phyloP scores from a whole-genome alignment of 2,797 vertebrate species.

The Falco columbarius region DNA sequence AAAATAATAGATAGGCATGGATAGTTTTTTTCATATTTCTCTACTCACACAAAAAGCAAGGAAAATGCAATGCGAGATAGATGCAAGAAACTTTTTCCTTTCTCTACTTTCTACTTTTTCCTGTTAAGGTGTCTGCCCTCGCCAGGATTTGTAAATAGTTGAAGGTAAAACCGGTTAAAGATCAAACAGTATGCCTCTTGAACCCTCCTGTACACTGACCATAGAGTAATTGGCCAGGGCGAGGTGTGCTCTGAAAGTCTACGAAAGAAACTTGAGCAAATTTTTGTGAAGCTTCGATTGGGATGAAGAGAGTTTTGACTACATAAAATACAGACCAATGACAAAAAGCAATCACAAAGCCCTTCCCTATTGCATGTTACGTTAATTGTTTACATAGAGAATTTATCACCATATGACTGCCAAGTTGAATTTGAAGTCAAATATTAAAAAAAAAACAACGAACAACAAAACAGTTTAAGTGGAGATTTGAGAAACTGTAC shows the following conservation, averaged over 20 bases:
- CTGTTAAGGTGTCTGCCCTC: background rate
- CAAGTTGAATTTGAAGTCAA: background rate
- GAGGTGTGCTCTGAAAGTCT: background rate
- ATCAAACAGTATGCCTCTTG: fast-evolving
- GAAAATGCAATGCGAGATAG: background rate
- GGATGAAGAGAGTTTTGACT: background rate
- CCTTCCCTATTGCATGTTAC: fast-evolving
- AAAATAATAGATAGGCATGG: background rate
- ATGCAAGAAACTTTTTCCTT: background rate
- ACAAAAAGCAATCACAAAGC: background rate
- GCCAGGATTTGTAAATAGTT: background rate
- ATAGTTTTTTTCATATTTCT: background rate
- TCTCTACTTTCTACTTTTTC: background rate
- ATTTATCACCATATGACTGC: background rate
- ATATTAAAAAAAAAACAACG: background rate
- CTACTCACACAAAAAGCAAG: background rate
- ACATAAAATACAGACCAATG: background rate
- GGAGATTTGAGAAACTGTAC: background rate
- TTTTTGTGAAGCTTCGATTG: background rate
- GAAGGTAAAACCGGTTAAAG: background rate
- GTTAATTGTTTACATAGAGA: background rate
- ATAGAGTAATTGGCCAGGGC: background rate
- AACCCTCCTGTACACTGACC: background rate
- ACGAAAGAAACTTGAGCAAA: background rate
- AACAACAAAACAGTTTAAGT: background rate